A percentile compares a stretch with the other conserved stretches of the same genome.
These are phyloP conservation scores for Oppia nitens DNA, from an alignment of 1,140 invertebrate species.

Conservation along the genomic window DNA sequence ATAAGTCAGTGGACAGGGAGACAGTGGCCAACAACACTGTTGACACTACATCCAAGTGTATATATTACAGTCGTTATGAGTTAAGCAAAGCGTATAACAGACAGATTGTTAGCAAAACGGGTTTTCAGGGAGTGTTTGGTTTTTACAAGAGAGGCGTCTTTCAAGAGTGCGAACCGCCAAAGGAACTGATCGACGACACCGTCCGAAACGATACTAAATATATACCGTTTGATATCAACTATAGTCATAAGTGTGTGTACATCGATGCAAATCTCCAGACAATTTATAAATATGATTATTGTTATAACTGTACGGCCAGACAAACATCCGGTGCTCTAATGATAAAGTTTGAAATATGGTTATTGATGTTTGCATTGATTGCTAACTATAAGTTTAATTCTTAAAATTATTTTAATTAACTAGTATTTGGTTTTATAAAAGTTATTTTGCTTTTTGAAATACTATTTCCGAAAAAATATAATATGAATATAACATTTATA, in stretches of 20 bases:
- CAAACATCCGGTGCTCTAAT: no score
- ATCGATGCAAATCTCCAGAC: conserved; percentile 7
- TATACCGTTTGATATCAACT: conserved; percentile 1
- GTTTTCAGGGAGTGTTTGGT: background rate
- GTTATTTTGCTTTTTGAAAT: no score
- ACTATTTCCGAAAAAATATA: no score
- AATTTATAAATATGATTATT: no score
- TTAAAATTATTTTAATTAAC: no score
- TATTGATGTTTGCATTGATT: no score
- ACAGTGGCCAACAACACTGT: background rate
- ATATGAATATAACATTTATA: no score
- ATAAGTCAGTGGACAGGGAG: no score
- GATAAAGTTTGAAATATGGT: no score
- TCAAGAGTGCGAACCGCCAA: conserved; percentile 6
- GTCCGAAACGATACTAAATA: background rate
- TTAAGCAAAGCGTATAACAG: background rate
- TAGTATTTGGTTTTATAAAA: no score
- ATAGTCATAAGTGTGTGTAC: conserved; percentile 1
- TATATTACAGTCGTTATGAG: background rate
- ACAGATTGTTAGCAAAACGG: background rate
- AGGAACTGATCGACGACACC: background rate
- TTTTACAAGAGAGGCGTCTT: background rate
- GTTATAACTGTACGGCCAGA: no score
- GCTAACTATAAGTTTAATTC: no score
- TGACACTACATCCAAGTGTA: background rate